A percentile compares a stretch with the other conserved stretches of the same genome.
Conservation (phyloP, 1,140 invertebrate species). For the Zaprionus tsacasi region DNA sequence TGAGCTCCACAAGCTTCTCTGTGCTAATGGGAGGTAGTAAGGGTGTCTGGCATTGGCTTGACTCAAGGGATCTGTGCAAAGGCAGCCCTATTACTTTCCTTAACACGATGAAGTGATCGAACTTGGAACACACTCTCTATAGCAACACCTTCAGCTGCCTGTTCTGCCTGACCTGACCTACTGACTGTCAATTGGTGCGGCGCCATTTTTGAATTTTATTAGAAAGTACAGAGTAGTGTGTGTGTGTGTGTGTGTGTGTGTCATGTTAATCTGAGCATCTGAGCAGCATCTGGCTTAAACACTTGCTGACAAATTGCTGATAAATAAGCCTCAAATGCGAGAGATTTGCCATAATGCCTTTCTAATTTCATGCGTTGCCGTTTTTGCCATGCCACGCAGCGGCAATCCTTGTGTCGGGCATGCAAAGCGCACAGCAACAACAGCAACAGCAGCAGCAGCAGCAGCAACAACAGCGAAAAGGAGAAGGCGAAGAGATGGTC, state of each 20-base stretch:
- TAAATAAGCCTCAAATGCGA: constrained; percentile 73
- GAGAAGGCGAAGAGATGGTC: constrained; percentile 22
- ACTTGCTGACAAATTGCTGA: constrained; percentile 80
- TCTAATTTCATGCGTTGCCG: constrained; percentile 79
- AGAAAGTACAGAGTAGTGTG: constrained; percentile 55
- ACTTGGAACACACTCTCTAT: neutral
- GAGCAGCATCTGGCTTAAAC: constrained; percentile 62
- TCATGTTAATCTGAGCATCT: constrained; percentile 73
- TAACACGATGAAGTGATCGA: too few species aligned
- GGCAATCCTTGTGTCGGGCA: constrained; percentile 33
- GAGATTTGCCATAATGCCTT: constrained; percentile 80
- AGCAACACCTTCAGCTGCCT: neutral
- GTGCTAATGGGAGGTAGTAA: neutral
- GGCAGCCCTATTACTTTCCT: neutral
- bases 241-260: constrained; percentile 27
- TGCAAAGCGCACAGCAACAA: constrained; percentile 65
- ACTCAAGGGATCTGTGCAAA: neutral
- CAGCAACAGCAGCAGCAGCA: constrained; percentile 14
- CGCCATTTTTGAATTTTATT: constrained; percentile 54
- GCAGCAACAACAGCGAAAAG: too few species aligned
- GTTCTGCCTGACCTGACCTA: neutral
- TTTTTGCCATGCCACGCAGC: constrained; percentile 53
- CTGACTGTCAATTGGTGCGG: constrained; percentile 8
- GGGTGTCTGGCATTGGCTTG: neutral
- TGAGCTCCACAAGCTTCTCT: neutral